Conservation (phyloP, 2,888 invertebrate genomes). For the Mesopsocus fuscifrons region DNA sequence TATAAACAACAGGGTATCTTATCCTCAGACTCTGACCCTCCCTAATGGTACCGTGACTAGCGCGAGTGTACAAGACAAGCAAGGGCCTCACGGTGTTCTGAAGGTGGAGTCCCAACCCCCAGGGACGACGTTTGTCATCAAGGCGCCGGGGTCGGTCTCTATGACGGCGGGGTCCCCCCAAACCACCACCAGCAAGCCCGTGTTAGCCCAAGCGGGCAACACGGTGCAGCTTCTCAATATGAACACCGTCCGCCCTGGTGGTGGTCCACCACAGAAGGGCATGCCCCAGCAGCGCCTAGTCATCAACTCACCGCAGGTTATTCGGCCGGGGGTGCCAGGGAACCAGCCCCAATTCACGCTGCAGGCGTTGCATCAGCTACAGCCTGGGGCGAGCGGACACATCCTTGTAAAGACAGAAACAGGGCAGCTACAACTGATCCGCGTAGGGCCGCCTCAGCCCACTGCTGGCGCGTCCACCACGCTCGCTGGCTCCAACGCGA, state of each 20-base stretch:
- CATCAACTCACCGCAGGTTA: conserved; percentile 63
- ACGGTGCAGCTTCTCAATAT: conserved; percentile 73
- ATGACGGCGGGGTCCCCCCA: conserved; percentile 41
- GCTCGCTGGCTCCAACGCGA: conserved; percentile 22
- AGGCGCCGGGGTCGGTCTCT: conserved; percentile 30
- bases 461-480: conserved; percentile 23
- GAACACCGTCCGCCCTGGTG: conserved; percentile 37
- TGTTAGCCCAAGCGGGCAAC: conserved; percentile 35
- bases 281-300: conserved; percentile 59
- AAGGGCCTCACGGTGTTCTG: conserved; percentile 17
- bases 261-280: conserved; percentile 53
- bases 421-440: conserved; percentile 84
- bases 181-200: conserved; percentile 26
- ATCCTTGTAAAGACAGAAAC: conserved; percentile 91
- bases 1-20: conserved; percentile 38
- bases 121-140: conserved; percentile 27
- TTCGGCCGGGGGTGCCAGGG: conserved; percentile 63
- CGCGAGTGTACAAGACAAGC: conserved; percentile 25
- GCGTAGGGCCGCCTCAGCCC: conserved; percentile 54
- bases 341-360: conserved; percentile 53
- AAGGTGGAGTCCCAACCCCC: conserved; percentile 21
- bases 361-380: conserved; percentile 69
- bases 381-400: conserved; percentile 65
- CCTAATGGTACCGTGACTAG: conserved; percentile 47
- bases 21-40: conserved; percentile 37